Base-by-base conservation (phyloP, 2,797 vertebrate genomes). In the Epinephelus awoara region DNA sequence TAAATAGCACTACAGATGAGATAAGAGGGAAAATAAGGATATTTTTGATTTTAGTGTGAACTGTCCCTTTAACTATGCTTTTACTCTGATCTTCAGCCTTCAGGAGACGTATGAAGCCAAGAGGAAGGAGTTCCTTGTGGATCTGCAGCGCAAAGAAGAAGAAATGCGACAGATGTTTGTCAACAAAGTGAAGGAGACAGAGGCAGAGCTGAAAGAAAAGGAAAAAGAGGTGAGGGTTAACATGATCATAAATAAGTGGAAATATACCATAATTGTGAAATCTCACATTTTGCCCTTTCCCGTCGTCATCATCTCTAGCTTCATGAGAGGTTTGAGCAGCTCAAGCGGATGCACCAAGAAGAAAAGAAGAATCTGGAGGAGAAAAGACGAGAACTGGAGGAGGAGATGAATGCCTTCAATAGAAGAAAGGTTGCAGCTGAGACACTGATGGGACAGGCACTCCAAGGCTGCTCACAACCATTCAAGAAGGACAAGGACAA, bases 161-260 rank as follows among this genome's bases (percentile, higher is more conserved):
- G 96, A 97, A 90, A 99, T 99, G 98, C 96, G 98, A 78, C 98
- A 99, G 92, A 98, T 98, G 97, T 99, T 99, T 88, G 98, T 99
- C 80, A 97, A 96, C 92, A 98, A 98, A 94, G 98, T 99, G 79
- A 99, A 99, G 90, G 98, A 99, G 93, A 99, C 98, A 0, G 98
- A 99, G 85, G 95, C 96, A 5, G 97, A 99, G 90, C 91, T 99
- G 88, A 99, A 99, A 88, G 97, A 99, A 86, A 98, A 98, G 77
- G 98, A 99, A 72, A 96, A 96, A 91, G 98, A 98, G 97, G 98
- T 91, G 52, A 85, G 52, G 25, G 58, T 5, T 57, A 9, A 74
- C 13, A 59, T 29, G 5, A n/a, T 55, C 4, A 13, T 44, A 6
- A 18, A 59, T 57, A 12, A 2, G 0, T 44, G 18, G 67, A 67